phyloP scores from a whole-genome alignment of 2,797 vertebrate species.

The Chaetophractus vellerosus region DNA sequence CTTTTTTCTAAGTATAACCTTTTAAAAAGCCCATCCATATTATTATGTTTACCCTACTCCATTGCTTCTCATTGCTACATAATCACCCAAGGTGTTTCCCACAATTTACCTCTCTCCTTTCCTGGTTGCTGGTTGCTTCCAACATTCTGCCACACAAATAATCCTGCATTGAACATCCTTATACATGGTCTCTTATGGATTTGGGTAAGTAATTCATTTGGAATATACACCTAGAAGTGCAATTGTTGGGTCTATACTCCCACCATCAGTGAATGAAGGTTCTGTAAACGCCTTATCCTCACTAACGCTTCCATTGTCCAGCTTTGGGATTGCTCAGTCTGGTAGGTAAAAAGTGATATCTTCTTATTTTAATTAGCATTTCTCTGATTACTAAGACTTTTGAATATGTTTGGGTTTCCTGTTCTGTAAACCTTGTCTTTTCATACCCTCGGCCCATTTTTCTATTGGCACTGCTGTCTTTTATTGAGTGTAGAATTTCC shows the following conservation, averaged over 20 bases:
- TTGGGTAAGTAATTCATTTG: neutral
- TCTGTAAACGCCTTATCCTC: neutral
- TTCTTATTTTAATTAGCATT: neutral
- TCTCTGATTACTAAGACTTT: neutral
- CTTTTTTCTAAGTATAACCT: neutral
- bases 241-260: neutral
- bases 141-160: neutral
- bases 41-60: neutral
- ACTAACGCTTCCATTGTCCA: neutral
- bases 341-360: neutral
- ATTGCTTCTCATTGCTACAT: neutral
- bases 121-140: neutral
- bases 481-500: neutral
- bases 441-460: neutral
- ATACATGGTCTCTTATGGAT: neutral
- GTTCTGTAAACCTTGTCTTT: neutral
- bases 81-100: neutral
- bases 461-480: neutral
- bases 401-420: neutral
- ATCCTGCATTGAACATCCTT: neutral
- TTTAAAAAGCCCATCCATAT: neutral
- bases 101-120: neutral
- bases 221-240: neutral
- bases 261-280: neutral
- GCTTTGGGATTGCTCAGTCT: neutral